Evolutionary conservation across 2,113 vertebrate species (phyloP), one percentile per base, ranked within the genome.

Genomic region (Capra hircus): DNA sequence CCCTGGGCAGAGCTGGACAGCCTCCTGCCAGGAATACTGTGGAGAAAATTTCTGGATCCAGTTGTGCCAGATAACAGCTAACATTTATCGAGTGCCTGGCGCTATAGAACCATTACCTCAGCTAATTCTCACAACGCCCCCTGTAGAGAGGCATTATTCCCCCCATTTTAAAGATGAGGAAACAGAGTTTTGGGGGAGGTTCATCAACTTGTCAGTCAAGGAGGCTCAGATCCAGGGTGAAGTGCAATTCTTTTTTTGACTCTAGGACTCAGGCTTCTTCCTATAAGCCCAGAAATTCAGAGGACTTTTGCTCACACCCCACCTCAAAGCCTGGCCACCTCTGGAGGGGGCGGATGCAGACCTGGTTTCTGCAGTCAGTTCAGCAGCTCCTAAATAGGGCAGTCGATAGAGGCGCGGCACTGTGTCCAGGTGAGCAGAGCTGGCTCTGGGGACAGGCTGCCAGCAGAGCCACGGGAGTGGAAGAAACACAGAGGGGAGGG

Each of bases 301-400:
- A 97, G 71, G 36, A n/a, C 48, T 67, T 88, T 57, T 55, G 87
- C 33, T 57, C 88, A 52, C 15, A 89, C 13, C 23, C 23, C 74
- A 90, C 36, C 90, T 57, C 62, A 82, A 91, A 94, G 36, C 74
- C 52, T 55, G 45, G 43, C 36, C 57, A 62, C 45, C 53, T 93
- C 64, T 80, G 85, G 88, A 96, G 82, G 67, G n/a, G 81, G 4
- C 53, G 53, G 88, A 43, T 16, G 43, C 86, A 96, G 90, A 28
- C 50, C 85, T 88, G 80, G 19, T 86, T 74, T 95, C 88, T 53
- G 67, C 85, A 57, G 64, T 82, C 83, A 62, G 64, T 92, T 97
- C 90, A 83, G 95, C 91, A 88, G 55, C 82, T 98, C 84, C 90
- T 98, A 98, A 98, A 67, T 98, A 98, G 97, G 95, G 78, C 97